These are phyloP conservation scores for Myopa testacea DNA, from an alignment of 2,888 invertebrate genomes.

Conservation along the genomic window DNA sequence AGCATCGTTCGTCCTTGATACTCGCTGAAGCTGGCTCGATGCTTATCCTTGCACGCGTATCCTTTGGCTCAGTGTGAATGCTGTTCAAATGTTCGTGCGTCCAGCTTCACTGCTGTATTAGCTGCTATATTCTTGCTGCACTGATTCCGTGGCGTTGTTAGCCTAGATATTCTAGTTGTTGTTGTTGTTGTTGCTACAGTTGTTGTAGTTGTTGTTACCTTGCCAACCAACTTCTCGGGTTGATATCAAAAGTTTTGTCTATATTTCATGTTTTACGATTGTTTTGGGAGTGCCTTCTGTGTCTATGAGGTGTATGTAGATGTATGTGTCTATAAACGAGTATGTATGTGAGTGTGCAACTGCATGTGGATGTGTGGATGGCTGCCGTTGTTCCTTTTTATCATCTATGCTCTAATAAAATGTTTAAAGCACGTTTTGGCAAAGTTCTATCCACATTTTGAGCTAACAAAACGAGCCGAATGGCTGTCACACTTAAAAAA, in stretches of 20 bases:
- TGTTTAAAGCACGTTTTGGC: too few relatives aligned
- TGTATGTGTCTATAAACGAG: background rate
- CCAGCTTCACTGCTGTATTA: background rate
- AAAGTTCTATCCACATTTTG: too few relatives aligned
- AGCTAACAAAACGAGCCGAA: too few relatives aligned
- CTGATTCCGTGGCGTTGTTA: background rate
- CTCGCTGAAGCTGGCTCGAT: too few relatives aligned
- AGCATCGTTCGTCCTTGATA: too few relatives aligned
- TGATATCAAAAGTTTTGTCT: conserved; percentile 54
- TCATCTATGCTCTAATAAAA: too few relatives aligned
- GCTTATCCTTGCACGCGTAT: conserved; percentile 2
- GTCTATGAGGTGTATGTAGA: too few relatives aligned
- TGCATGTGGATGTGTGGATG: background rate
- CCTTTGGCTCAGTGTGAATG: conserved; percentile 13
- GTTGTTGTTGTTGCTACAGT: background rate
- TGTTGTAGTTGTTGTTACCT: background rate
- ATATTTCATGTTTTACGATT: conserved; percentile 64
- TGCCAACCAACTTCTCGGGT: background rate
- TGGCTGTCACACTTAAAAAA: too few relatives aligned
- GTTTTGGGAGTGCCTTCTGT: conserved; percentile 53
- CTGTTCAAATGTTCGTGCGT: background rate
- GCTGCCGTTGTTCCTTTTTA: too few relatives aligned
- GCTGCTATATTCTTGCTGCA: background rate
- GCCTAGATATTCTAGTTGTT: background rate
- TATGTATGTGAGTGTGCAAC: background rate